Evolutionary conservation across 2,888 invertebrate species (phyloP).

Genomic region (Cyclophora punctaria): DNA sequence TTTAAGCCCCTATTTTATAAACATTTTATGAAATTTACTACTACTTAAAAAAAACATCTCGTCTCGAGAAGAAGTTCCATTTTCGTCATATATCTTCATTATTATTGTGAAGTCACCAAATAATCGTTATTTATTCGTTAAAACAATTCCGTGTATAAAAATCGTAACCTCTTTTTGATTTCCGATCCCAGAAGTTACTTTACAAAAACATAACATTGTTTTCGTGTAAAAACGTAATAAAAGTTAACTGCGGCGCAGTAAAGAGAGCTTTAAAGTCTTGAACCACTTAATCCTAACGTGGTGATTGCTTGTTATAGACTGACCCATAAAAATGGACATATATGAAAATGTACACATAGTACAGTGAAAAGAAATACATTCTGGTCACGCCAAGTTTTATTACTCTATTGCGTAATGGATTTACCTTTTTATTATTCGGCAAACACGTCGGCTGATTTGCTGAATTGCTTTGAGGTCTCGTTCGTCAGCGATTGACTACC

Average conservation of each 20-base stretch:
- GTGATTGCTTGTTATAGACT: slow-evolving; percentile 31
- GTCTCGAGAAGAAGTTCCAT: no score
- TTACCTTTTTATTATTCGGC: slow-evolving; percentile 33
- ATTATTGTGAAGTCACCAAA: no score
- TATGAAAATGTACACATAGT: slow-evolving; percentile 6
- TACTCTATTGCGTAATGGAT: slow-evolving; percentile 33
- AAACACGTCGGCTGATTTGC: slow-evolving; percentile 35
- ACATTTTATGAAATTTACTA: no score
- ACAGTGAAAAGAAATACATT: slow-evolving; percentile 20
- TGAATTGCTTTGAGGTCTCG: slow-evolving; percentile 37
- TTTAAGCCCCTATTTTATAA: no score
- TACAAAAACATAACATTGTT: slow-evolving; percentile 23
- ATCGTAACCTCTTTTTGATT: slow-evolving; percentile 9
- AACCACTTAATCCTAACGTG: slow-evolving; percentile 38
- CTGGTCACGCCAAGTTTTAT: slow-evolving; percentile 34
- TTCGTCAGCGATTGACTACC: slow-evolving; percentile 25
- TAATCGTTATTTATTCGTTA: no score
- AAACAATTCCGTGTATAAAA: no score
- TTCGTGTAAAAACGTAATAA: slow-evolving; percentile 46
- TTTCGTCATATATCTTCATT: no score
- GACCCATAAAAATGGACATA: slow-evolving; percentile 37
- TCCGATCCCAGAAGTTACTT: slow-evolving; percentile 1
- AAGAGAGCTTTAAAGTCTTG: slow-evolving; percentile 37
- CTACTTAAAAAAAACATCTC: no score
- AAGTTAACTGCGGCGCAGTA: slow-evolving; percentile 27